Evolutionary conservation across 1,140 invertebrate species (phyloP).

Genomic region (Ceratina japonica): DNA sequence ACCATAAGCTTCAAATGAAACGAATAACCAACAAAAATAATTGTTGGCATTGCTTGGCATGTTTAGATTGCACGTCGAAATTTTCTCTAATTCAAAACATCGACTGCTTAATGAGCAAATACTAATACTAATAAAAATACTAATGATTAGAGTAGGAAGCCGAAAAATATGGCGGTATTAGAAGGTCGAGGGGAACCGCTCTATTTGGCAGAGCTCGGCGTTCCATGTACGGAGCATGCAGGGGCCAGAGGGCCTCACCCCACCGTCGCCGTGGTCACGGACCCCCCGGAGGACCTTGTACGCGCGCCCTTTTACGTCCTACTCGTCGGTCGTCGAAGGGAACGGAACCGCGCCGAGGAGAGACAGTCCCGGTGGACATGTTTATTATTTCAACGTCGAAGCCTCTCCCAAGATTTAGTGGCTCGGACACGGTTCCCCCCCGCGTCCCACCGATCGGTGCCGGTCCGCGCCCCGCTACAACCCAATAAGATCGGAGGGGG

Average conservation of each 20-base stretch:
- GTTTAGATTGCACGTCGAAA: too few species aligned
- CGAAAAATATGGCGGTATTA: constrained; percentile 40
- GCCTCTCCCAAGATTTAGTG: constrained; percentile 55
- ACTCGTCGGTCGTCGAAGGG: constrained; percentile 27
- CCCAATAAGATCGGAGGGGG: constrained; percentile 46
- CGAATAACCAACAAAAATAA: too few species aligned
- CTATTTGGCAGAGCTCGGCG: constrained; percentile 38
- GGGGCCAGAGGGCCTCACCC: background rate
- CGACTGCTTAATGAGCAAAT: too few species aligned
- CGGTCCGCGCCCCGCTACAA: constrained; percentile 19
- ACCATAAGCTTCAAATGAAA: too few species aligned
- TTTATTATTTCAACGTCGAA: constrained; percentile 64
- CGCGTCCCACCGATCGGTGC: background rate
- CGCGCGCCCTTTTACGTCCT: constrained; percentile 47
- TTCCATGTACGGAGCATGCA: constrained; percentile 26
- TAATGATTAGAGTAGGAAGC: background rate
- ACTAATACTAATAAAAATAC: too few species aligned
- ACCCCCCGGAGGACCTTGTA: constrained; percentile 19
- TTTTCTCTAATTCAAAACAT: too few species aligned
- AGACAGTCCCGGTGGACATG: constrained; percentile 55
- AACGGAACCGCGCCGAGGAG: constrained; percentile 44
- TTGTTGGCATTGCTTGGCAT: too few species aligned
- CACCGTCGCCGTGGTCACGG: constrained; percentile 5
- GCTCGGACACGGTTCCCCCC: constrained; percentile 31
- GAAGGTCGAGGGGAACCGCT: constrained; percentile 40